Evolutionary conservation across 2,888 invertebrate species (phyloP).

Genomic region (Eupithecia subumbrata): DNA sequence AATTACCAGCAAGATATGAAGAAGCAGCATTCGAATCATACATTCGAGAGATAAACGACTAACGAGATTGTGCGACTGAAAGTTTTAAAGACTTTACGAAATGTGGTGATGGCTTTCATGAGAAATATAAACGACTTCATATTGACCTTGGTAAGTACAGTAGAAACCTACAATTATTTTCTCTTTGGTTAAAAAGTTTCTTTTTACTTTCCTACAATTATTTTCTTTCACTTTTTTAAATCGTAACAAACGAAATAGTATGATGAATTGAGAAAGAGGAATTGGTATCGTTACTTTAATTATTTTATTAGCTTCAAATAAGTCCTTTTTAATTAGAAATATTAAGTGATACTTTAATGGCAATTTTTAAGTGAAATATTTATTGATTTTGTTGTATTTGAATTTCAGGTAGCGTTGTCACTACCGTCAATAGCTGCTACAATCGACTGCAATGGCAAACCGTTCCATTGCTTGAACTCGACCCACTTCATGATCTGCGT

Average conservation of each 20-base stretch:
- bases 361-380: no score
- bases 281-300: not conserved
- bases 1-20: constrained; percentile 58
- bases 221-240: not conserved
- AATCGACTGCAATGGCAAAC: constrained; percentile 75
- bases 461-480: constrained; percentile 76
- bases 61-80: constrained; percentile 57
- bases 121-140: constrained; percentile 58
- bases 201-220: not conserved
- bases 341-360: no score
- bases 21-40: constrained; percentile 63
- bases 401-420: constrained; percentile 62
- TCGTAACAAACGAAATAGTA: not conserved
- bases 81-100: constrained; percentile 43
- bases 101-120: constrained; percentile 66
- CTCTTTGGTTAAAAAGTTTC: not conserved
- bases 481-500: constrained; percentile 81
- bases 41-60: constrained; percentile 66
- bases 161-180: not conserved
- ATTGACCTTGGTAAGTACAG: constrained; percentile 60
- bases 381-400: not conserved
- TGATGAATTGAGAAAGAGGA: not conserved
- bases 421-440: constrained; percentile 57
- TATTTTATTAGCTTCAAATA: not conserved
- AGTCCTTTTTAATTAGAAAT: not conserved